Percentiles rank a stretch among this genome's conserved stretches.
phyloP scores from a whole-genome alignment of 2,113 vertebrate species.

The Xiphias gladius region DNA sequence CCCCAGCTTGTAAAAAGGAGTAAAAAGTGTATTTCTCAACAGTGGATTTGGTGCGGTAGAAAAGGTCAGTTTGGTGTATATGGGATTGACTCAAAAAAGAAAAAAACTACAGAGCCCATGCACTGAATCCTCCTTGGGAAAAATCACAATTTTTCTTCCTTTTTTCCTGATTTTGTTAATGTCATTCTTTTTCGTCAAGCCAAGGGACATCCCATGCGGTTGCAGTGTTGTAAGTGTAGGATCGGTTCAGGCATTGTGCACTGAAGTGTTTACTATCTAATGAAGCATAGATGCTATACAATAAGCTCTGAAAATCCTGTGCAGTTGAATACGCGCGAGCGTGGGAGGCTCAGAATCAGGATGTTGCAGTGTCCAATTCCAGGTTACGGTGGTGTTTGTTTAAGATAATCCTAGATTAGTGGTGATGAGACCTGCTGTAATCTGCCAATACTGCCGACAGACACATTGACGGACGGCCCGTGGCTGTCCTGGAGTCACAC shows the following conservation, averaged over 20 bases:
- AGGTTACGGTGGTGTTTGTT: conserved; percentile 50
- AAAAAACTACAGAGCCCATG: no score
- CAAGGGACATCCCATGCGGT: background rate
- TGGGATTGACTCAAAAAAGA: no score
- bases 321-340: conserved; percentile 22
- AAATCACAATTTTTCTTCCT: no score
- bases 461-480: background rate
- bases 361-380: conserved; percentile 30
- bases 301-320: conserved; percentile 41
- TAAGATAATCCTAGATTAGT: conserved; percentile 59
- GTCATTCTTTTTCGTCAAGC: background rate
- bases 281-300: conserved; percentile 26
- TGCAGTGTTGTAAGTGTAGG: conserved; percentile 11
- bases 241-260: background rate
- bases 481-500: background rate
- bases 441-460: conserved; percentile 17
- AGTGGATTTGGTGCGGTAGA: no score
- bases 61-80: no score
- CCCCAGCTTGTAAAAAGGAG: no score
- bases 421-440: conserved; percentile 44
- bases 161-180: background rate
- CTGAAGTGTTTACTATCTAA: conserved; percentile 34
- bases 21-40: no score
- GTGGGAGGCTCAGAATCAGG: conserved; percentile 39
- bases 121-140: no score